Conservation (phyloP, 2,113 vertebrate species). For the Pygoscelis antarcticus region DNA sequence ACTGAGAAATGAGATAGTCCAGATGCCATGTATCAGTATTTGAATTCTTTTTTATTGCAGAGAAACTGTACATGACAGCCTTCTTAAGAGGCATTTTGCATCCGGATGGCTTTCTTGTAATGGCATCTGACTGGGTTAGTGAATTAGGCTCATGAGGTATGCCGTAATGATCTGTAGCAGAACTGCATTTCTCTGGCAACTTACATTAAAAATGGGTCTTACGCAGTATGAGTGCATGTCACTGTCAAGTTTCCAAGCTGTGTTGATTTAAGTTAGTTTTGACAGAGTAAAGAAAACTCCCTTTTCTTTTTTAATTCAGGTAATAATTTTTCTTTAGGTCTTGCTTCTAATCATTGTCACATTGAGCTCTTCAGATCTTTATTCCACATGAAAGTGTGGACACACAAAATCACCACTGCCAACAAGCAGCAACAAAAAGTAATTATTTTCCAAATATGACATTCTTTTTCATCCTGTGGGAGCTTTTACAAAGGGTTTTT, state of each 20-base stretch:
- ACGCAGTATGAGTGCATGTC: neutral
- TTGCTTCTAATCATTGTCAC: neutral
- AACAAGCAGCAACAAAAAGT: neutral
- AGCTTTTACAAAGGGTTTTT: neutral
- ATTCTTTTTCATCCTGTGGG: neutral
- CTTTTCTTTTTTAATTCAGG: neutral
- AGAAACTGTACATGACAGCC: neutral
- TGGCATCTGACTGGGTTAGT: neutral
- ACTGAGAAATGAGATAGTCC: neutral
- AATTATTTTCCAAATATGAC: neutral
- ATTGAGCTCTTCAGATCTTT: neutral
- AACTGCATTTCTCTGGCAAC: neutral
- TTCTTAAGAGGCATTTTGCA: neutral
- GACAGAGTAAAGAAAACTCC: neutral
- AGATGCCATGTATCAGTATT: neutral
- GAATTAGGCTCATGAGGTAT: neutral
- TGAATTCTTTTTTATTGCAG: neutral
- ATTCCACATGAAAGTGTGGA: neutral
- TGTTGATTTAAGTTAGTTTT: constrained; percentile 2
- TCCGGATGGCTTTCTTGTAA: neutral
- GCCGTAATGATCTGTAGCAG: neutral
- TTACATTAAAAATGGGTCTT: neutral
- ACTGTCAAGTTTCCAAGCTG: neutral
- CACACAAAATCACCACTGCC: neutral
- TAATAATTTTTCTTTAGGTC: neutral